phyloP scores from a whole-genome alignment of 2,113 vertebrate genomes.

The Hyla sarda region DNA sequence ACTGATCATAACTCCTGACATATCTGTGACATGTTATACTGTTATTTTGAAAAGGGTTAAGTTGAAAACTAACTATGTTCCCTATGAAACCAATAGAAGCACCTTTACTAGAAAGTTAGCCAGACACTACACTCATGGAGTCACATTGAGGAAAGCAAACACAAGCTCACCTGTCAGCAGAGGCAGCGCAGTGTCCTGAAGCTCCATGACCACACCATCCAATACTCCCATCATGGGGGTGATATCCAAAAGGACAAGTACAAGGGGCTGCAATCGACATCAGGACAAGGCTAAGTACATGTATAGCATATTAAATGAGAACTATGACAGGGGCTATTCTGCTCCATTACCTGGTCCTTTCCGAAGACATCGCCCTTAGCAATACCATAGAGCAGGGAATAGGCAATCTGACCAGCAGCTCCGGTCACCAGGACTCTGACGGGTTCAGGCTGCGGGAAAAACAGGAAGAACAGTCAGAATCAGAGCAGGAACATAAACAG shows the following conservation, averaged over 20 bases:
- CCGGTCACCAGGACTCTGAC: constrained; percentile 94
- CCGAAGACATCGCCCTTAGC: constrained; percentile 97
- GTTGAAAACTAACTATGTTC: too few species aligned
- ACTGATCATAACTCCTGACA: too few species aligned
- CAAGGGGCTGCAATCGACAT: constrained; percentile 78
- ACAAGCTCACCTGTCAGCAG: constrained; percentile 82
- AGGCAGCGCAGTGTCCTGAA: constrained; percentile 94
- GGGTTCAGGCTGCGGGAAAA: constrained; percentile 81
- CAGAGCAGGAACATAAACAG: neutral
- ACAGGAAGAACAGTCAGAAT: constrained; percentile 28
- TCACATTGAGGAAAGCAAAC: too few species aligned
- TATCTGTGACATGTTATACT: too few species aligned
- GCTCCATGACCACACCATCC: constrained; percentile 95
- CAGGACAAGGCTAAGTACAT: too few species aligned
- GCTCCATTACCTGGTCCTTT: constrained; percentile 88
- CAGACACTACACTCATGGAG: too few species aligned
- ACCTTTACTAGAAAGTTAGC: too few species aligned
- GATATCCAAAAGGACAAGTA: constrained; percentile 88
- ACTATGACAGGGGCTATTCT: neutral
- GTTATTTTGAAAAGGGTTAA: too few species aligned
- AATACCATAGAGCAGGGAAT: constrained; percentile 92
- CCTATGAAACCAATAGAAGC: too few species aligned
- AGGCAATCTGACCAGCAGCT: constrained; percentile 95
- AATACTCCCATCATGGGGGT: constrained; percentile 93
- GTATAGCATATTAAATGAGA: neutral